Base-by-base conservation (phyloP, 2,888 invertebrate genomes). In the Drymonia ruficornis region DNA sequence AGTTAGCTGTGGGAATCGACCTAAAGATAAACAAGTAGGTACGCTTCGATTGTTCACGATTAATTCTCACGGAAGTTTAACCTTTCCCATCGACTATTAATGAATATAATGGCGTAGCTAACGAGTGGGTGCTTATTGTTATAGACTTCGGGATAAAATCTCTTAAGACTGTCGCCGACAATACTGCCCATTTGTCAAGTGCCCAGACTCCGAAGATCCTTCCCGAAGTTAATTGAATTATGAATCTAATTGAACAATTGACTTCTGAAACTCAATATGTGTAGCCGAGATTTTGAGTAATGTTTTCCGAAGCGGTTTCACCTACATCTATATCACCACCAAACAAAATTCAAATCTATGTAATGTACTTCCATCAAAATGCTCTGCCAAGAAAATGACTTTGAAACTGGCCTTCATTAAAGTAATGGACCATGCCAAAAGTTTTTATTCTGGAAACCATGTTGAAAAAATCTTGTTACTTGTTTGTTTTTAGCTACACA, bases 31-130 rank as follows among this genome's bases (percentile, higher is more conserved):
- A 19, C 58, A 53, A 34, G 29, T 5, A 28, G 15, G 56, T 65
- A 52, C 50, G 31, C 47, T 53, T 62, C 60, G 62, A 65, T 74
- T 70, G 77, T 82, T 75, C 72, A 73, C 70, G 67, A 69, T 70
- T 62, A 59, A 66, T 81, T 87, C 87, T 83, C 87, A 87, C 87
- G 87, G 87, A 87, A 86, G 84, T 78, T 70, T 78, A 80, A 81
- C 81, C 80, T 83, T 85, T 85, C 84, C 72, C 83, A 81, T 78
- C 72, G 70, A 61, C 70, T 63, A 70, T 59, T 66, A 61, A 61
- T 58, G 59, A 51, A 43, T 28, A 45, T 45, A 45, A 45, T 28
- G 28, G 45, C 15, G 23, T 45, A 9, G 28, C 45, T 45, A 45
- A 45, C 43, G 18, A 7, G n/a, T 42, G 42, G 40, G 46, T 60